Base-by-base conservation (phyloP, 2,113 vertebrate genomes). In the Bubo scandiacus region DNA sequence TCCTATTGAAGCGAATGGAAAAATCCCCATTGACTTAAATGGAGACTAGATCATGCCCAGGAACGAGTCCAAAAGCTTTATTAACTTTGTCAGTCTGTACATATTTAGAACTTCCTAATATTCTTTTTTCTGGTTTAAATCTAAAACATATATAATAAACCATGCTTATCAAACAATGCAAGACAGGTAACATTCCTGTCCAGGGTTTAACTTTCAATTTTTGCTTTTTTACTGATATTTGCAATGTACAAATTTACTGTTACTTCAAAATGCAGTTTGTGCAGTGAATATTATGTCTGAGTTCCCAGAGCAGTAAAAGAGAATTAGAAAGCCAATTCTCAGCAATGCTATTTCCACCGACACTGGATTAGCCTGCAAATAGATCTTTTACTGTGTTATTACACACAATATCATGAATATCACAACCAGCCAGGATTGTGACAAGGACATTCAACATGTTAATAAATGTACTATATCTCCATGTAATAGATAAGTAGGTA, bases 31-130 rank as follows among this genome's bases (percentile, higher is more conserved):
- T 66, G 84, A 88, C 42, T 95, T 62, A 59, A 95, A 85, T 11
- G 23, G 81, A 85, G 71, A 95, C 94, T 94, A 91, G 78, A 96
- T 90, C 91, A 94, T 23, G 63, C n/a, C 45, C 72, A 96, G 93
- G 89, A 97, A 95, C 0, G 3, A 82, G 43, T 92, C 94, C 96
- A 97, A 95, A 94, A 92, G 81, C 70, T 97, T 88, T 91, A 94
- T 77, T 93, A 94, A 95, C 91, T 89, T 89, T 68, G 45, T 74
- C 79, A 94, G 45, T 58, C 36, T 91, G 49, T 17, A 68, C 34
- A 47, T 72, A 82, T 67, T 38, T 59, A 93, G 20, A 70, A 66
- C 72, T 78, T 96, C 82, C 92, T 80, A 88, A 88, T 86, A 87
- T 38, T 72, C 19, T 77, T 94, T 71, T 32, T 25, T 80, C 45